Evolutionary conservation across 2,113 vertebrate genomes (phyloP), one percentile per base, ranked within the genome.

Genomic region (Solenodon paradoxus): DNA sequence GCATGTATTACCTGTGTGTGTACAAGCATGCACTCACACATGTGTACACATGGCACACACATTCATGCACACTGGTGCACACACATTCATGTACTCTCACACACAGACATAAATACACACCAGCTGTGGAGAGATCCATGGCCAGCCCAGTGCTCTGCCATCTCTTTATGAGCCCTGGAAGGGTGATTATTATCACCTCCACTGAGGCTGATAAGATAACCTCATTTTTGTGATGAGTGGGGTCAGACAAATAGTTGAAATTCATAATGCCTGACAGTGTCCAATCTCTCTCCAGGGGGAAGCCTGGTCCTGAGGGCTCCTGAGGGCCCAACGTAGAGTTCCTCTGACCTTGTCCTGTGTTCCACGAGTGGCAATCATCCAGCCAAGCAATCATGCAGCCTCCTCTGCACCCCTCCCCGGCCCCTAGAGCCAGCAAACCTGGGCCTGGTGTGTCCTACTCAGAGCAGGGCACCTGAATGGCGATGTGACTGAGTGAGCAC

Each of bases 61-160:
- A 42, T 9, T 35, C 8, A 26, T 2, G 4, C 20, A 32, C 57
- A n/a, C n/a, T n/a, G n/a, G n/a, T n/a, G n/a, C n/a, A 24, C 2
- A 4, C 28, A 19, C 3, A 32, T 1, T 2, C 7, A 38, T 2
- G 13, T 2, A 35, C 40, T 13, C 8, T 2, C 59, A 6, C 13
- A 22, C 59, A 63, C 28, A 10, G 12, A 30, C 55, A 32, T 63
- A 7, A 6, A 4, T 49, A 10, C 8, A 24, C 53, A 64, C 30
- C n/a, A 61, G 59, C n/a, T 30, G 20, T 3, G 22, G 53, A 49
- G 63, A 47, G 40, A 78, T 17, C 30, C 45, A 16, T 1, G 35
- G 45, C 61, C 20, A 55, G 38, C 7, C 15, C 26, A 2, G 40
- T 30, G 30, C 93, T n/a, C 7, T 2, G 7, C 20, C 20, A 51